Evolutionary conservation across 2,797 vertebrate genomes (phyloP), one percentile per base, ranked within the genome.

Genomic region (Ispidina picta): DNA sequence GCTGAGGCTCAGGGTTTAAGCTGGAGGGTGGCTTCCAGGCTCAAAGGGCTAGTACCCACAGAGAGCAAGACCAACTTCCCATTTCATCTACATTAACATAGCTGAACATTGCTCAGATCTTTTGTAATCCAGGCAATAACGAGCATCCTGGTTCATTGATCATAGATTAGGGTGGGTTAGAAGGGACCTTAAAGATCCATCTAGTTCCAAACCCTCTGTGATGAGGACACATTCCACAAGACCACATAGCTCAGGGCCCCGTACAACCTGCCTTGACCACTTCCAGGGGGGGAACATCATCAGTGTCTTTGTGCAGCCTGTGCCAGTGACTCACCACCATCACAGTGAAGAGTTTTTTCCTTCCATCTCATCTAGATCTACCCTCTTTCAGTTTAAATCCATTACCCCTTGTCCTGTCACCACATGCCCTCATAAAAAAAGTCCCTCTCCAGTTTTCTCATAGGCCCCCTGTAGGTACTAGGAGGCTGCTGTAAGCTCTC

Each of bases 51-150:
- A 12, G 4, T 3, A n/a, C 20, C 22, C 51, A 15, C 6, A 12
- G 0, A 49, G 25, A 1, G 4, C 35, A 52, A 51, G 20, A 35
- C 15, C 16, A 52, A 4, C 15, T 76, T 12, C 6, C 20, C 44
- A 9, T 23, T 58, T 15, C 44, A 39, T 15, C 54, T 21, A 0
- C 0, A 0, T 5, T 48, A 39, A 13, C 1, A 0, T 7, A 48
- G 17, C 51, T 35, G 35, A 84, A 20, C 26, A 6, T 2, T 2
- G n/a, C 4, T 76, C 59, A 65, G 21, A n/a, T 28, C 33, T 74
- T 59, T 25, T 56, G 12, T 25, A 64, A 80, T 51, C 69, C 29
- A 12, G 29, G 11, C 21, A 83, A 35, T 20, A 89, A 56, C 8
- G 14, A 33, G 39, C 48, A 64, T 31, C 55, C 28, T 1, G 4